Percentiles rank a stretch among this genome's conserved stretches.
Conservation (phyloP, 2,797 vertebrate species). For the Eutrigla gurnardus region DNA sequence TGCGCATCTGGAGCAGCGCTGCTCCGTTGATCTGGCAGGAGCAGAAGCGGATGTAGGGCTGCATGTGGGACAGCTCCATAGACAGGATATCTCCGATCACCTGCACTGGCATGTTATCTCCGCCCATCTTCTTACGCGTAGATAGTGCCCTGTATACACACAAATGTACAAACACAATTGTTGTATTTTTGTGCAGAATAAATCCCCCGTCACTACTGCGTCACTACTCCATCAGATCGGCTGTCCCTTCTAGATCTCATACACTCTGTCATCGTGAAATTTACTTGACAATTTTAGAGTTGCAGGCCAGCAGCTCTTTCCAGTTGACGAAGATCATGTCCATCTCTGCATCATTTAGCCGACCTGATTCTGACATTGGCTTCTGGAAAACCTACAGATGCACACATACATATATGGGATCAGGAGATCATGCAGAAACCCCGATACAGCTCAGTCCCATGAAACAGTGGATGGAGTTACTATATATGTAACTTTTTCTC, state of each 20-base stretch:
- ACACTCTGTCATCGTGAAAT: slow-evolving; percentile 48
- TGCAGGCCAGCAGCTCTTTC: slow-evolving; percentile 94
- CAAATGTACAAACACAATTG: not conserved
- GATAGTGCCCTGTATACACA: slow-evolving; percentile 85
- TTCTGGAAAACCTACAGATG: slow-evolving; percentile 91
- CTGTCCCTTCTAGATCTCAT: too few relatives aligned
- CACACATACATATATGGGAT: not conserved
- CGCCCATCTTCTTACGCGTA: slow-evolving; percentile 91
- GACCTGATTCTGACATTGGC: slow-evolving; percentile 91
- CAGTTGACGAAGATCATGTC: slow-evolving; percentile 95
- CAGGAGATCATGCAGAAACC: not conserved
- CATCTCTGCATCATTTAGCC: slow-evolving; percentile 90
- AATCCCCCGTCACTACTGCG: not conserved
- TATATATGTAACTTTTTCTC: not conserved
- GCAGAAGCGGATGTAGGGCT: slow-evolving; percentile 96
- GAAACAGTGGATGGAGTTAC: not conserved
- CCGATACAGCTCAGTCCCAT: not conserved
- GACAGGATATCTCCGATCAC: slow-evolving; percentile 93
- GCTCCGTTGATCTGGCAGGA: slow-evolving; percentile 96
- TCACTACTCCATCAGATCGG: not conserved
- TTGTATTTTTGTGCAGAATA: not conserved
- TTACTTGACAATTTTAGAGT: slow-evolving; percentile 94
- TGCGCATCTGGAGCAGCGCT: slow-evolving; percentile 89
- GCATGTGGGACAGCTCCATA: slow-evolving; percentile 93
- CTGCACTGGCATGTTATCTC: slow-evolving; percentile 94